Evolutionary conservation across 2,888 invertebrate species (phyloP), one percentile per base, ranked within the genome.

Genomic region (Drosophila borealis): DNA sequence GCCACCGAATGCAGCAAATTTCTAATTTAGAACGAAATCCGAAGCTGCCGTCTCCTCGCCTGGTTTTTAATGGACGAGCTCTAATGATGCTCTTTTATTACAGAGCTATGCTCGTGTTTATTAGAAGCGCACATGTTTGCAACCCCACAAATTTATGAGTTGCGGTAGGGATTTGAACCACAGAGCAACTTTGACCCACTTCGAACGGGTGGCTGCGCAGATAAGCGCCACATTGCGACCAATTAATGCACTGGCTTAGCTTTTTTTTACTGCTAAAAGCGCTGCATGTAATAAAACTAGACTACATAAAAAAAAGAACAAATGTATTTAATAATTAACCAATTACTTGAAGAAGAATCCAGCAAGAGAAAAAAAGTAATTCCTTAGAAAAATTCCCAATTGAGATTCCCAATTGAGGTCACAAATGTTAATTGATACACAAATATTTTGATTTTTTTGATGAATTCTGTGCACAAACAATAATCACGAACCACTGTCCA

Each of bases 181-280:
- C 61, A 34, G 17, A 8, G 46, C 66, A 74, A 66, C 82, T 74
- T 71, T 80, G 82, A 80, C 79, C 82, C 82, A 80, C 48, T 80
- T 81, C 53, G 37, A 50, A 36, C 55, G 55, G 56, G 33, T 48
- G 41, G 56, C 66, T 45, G 60, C 14, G 34, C 44, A 63, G 78
- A 81, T 78, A 78, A 81, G 78, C 74, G 21, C 42, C 57, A 33
- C 57, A 56, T 62, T 37, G 61, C 46, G 37, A 48, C 21, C 66
- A 78, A 77, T 78, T 76, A 72, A 62, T 37, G 49, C 45, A 61
- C 54, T n/a, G 45, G 67, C 29, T 65, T 13, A 49, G 36, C 46
- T 9, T 45, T 33, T 45, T 36, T 17, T 19, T 29, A 56, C 56
- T 62, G 55, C 51, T 9, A 51, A 70, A 64, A 41, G 17, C 53